Conservation (phyloP, 2,113 vertebrate genomes). For the Ctenodactylus gundi region DNA sequence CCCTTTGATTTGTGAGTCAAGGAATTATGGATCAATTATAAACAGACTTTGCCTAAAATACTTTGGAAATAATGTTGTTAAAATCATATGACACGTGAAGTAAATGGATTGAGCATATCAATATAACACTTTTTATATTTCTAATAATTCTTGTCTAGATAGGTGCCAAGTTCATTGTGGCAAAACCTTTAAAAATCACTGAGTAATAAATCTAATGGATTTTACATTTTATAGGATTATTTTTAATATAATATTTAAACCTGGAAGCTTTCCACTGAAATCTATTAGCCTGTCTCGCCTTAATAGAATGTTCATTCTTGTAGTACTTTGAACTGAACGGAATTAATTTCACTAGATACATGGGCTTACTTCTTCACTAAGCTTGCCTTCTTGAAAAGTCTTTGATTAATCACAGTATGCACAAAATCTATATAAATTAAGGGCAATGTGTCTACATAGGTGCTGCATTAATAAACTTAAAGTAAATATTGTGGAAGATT, state of each 20-base stretch:
- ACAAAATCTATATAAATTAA: neutral
- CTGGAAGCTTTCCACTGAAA: slow-evolving; percentile 52
- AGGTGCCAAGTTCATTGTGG: slow-evolving; percentile 31
- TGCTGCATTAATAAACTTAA: neutral
- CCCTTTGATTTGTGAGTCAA: slow-evolving; percentile 32
- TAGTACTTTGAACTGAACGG: slow-evolving; percentile 20
- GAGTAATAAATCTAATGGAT: slow-evolving; percentile 44
- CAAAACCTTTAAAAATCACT: slow-evolving; percentile 26
- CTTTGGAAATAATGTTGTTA: slow-evolving; percentile 57
- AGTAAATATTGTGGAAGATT: neutral
- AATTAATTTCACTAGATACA: neutral
- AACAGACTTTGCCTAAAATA: slow-evolving; percentile 44
- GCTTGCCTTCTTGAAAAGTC: neutral
- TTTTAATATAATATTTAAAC: slow-evolving; percentile 53
- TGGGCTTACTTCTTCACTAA: neutral
- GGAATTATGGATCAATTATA: slow-evolving; percentile 37
- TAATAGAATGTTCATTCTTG: slow-evolving; percentile 36
- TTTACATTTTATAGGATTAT: slow-evolving; percentile 52
- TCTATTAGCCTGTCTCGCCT: slow-evolving; percentile 25
- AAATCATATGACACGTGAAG: slow-evolving; percentile 24
- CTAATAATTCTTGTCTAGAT: slow-evolving; percentile 33
- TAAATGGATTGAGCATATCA: slow-evolving; percentile 26
- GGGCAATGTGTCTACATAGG: neutral
- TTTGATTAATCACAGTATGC: neutral
- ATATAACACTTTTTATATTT: slow-evolving; percentile 52